These are phyloP conservation scores for Cheilosia vernalis DNA, from an alignment of 2,888 invertebrate species.

Conservation along the genomic window DNA sequence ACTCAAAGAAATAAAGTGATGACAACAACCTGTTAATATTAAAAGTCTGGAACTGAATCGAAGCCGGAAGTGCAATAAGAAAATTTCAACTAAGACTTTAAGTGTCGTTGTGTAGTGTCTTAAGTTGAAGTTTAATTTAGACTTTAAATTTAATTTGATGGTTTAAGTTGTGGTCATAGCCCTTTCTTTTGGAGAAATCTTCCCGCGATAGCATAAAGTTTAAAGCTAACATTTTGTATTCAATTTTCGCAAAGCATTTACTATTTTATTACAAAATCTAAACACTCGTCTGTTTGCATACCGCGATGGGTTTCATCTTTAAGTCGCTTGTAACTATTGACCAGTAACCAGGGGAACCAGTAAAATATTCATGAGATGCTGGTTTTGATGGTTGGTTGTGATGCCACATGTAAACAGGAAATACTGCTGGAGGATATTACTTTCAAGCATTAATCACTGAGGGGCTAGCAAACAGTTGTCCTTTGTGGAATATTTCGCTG, in stretches of 20 bases:
- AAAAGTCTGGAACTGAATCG: too few species aligned
- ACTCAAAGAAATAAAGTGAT: not conserved
- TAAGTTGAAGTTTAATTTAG: not conserved
- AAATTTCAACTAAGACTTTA: constrained; percentile 7
- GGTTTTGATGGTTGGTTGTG: not conserved
- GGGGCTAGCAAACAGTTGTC: too few species aligned
- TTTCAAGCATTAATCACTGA: too few species aligned
- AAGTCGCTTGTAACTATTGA: not conserved
- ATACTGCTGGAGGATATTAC: too few species aligned
- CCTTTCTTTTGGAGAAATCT: constrained; percentile 34
- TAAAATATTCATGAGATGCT: constrained; percentile 18
- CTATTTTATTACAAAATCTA: not conserved
- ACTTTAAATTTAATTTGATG: not conserved
- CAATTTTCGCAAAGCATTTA: not conserved
- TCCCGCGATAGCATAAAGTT: not conserved
- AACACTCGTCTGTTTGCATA: not conserved
- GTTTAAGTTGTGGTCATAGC: not conserved
- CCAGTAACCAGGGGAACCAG: not conserved
- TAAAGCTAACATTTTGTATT: not conserved
- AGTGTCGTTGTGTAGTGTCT: too few species aligned
- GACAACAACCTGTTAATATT: constrained; percentile 2
- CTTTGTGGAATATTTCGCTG: too few species aligned
- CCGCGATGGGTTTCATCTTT: not conserved
- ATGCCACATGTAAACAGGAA: not conserved
- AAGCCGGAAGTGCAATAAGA: constrained; percentile 21